A percentile compares a stretch with the other conserved stretches of the same genome.
phyloP scores from a whole-genome alignment of 2,113 vertebrate species.

The Puntigrus tetrazona region DNA sequence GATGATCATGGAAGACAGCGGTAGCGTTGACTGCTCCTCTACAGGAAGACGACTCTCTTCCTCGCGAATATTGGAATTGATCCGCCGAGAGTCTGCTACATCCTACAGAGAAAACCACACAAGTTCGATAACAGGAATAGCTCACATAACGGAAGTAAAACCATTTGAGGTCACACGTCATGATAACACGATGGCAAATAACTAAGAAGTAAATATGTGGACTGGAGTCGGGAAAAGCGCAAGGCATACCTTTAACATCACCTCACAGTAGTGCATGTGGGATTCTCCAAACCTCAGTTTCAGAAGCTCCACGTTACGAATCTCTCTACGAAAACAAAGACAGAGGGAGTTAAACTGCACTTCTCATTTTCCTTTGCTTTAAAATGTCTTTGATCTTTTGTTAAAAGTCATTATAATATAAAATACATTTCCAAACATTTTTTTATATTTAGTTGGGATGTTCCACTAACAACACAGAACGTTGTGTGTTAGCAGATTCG shows the following conservation, averaged over 20 bases:
- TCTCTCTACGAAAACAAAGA: conserved; percentile 79
- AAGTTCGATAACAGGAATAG: neutral
- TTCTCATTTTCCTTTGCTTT: neutral
- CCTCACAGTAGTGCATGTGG: conserved; percentile 97
- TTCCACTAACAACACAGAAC: too few species aligned
- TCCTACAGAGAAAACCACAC: conserved; percentile 73
- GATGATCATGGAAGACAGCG: conserved; percentile 87
- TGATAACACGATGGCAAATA: neutral
- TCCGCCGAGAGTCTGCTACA: conserved; percentile 93
- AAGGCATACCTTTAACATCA: conserved; percentile 87
- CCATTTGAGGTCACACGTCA: neutral
- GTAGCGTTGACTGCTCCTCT: conserved; percentile 82
- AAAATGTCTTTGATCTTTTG: neutral
- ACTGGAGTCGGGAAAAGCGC: neutral
- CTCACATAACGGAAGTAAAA: neutral
- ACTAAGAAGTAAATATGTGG: neutral
- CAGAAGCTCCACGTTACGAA: conserved; percentile 95
- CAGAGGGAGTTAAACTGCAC: neutral
- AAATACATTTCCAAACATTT: neutral
- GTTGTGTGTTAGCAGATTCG: too few species aligned
- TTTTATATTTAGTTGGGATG: too few species aligned
- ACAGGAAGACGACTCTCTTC: conserved; percentile 85
- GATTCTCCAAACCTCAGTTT: conserved; percentile 97
- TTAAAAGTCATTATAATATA: neutral
- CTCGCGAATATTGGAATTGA: conserved; percentile 92